Evolutionary conservation across 2,888 invertebrate species (phyloP).

Genomic region (Bimastos eiseni): DNA sequence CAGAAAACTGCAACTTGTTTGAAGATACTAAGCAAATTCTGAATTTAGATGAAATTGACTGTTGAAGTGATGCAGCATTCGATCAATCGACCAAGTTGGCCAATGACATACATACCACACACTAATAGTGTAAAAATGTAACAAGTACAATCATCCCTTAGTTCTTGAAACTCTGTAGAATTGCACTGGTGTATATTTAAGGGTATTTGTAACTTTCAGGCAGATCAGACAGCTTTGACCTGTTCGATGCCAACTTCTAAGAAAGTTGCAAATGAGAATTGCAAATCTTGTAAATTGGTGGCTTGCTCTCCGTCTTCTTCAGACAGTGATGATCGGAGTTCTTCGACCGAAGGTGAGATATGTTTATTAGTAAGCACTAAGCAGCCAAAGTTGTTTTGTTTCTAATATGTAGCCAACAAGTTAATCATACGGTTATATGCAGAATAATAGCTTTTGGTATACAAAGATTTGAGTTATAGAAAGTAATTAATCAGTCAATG

Average conservation of each 20-base stretch:
- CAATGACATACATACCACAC: background rate
- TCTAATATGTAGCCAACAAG: too few species aligned
- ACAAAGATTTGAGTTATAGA: too few species aligned
- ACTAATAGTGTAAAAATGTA: background rate
- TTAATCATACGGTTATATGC: too few species aligned
- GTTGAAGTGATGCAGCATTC: too few species aligned
- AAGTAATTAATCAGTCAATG: too few species aligned
- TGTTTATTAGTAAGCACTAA: background rate
- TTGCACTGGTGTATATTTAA: background rate
- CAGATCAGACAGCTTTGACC: too few species aligned
- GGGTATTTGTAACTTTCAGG: background rate
- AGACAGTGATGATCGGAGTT: background rate
- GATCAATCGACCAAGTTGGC: too few species aligned
- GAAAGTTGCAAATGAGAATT: slow-evolving; percentile 5
- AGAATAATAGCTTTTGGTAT: background rate
- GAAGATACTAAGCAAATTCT: too few species aligned
- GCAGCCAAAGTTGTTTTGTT: too few species aligned
- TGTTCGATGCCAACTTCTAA: background rate
- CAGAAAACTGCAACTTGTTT: too few species aligned
- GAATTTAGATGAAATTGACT: too few species aligned
- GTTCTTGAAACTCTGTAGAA: background rate
- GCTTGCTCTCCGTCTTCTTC: background rate
- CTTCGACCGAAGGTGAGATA: background rate
- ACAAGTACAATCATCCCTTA: background rate
- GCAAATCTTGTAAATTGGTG: background rate